phyloP scores from a whole-genome alignment of 2,888 invertebrate genomes.

The Schrankia costaestrigalis region DNA sequence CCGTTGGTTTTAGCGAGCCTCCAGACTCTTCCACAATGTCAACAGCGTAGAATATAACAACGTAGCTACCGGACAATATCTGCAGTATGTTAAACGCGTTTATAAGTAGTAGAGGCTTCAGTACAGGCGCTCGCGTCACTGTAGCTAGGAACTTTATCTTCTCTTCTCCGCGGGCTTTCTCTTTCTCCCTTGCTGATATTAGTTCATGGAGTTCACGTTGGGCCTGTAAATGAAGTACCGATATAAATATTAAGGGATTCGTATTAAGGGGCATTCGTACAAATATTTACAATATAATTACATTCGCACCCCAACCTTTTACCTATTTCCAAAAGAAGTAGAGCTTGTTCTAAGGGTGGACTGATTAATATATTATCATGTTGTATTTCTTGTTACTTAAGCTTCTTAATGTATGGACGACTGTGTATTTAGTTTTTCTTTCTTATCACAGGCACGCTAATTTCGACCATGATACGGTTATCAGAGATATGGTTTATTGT shows the following conservation, averaged over 20 bases:
- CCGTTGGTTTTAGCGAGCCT: slow-evolving; percentile 63
- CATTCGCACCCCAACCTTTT: too few relatives aligned
- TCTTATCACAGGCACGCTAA: too few relatives aligned
- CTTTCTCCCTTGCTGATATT: slow-evolving; percentile 80
- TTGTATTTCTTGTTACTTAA: too few relatives aligned
- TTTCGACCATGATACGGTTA: too few relatives aligned
- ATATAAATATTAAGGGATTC: background rate
- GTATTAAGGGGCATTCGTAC: too few relatives aligned
- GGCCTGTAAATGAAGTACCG: slow-evolving; percentile 61
- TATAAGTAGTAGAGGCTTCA: slow-evolving; percentile 87
- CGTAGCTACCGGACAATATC: slow-evolving; percentile 87
- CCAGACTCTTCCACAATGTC: slow-evolving; percentile 84
- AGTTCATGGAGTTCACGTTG: slow-evolving; percentile 83
- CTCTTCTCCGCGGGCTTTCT: slow-evolving; percentile 71
- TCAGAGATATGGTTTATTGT: too few relatives aligned
- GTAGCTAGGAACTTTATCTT: slow-evolving; percentile 75
- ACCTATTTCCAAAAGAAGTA: too few relatives aligned
- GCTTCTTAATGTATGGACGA: too few relatives aligned
- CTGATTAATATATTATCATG: too few relatives aligned
- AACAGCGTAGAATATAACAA: slow-evolving; percentile 89
- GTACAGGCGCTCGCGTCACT: slow-evolving; percentile 80
- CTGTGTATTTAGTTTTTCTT: too few relatives aligned
- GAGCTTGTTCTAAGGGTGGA: too few relatives aligned
- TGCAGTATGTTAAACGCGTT: slow-evolving; percentile 87
- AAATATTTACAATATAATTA: too few relatives aligned